Conservation (phyloP, 2,113 vertebrate genomes). For the Edolisoma coerulescens region DNA sequence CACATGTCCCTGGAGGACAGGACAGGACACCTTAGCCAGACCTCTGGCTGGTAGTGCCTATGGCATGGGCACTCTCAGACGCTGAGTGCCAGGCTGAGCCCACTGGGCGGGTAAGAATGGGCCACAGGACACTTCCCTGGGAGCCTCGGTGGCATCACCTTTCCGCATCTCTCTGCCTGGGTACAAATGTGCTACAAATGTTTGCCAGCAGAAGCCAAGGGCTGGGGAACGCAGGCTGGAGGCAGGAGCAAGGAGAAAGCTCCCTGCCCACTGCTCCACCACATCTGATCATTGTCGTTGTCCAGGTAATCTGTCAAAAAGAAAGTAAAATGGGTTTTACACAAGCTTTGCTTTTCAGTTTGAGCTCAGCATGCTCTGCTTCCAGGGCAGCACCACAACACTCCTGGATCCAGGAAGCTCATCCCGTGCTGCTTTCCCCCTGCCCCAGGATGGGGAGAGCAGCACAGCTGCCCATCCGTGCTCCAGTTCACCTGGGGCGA, state of each 20-base stretch:
- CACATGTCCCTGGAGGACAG: accelerated
- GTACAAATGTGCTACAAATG: background rate
- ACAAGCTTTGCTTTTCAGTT: background rate
- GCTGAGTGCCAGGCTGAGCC: background rate
- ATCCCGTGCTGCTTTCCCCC: background rate
- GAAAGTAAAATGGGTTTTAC: background rate
- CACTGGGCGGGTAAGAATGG: background rate
- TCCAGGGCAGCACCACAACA: background rate
- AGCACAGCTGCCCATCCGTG: background rate
- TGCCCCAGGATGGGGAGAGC: background rate
- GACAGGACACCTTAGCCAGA: background rate
- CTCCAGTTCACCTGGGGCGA: background rate
- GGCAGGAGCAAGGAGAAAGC: background rate
- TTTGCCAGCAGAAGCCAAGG: background rate
- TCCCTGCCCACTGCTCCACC: accelerated
- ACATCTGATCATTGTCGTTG: accelerated
- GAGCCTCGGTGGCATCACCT: background rate
- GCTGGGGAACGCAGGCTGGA: background rate
- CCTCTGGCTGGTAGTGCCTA: background rate
- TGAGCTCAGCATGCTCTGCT: accelerated
- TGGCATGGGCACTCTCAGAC: background rate
- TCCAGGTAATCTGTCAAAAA: background rate
- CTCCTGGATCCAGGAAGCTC: background rate
- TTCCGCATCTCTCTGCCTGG: background rate
- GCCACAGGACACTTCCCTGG: background rate